phyloP scores from a whole-genome alignment of 2,797 vertebrate species.

The Sebastolobus alascanus region DNA sequence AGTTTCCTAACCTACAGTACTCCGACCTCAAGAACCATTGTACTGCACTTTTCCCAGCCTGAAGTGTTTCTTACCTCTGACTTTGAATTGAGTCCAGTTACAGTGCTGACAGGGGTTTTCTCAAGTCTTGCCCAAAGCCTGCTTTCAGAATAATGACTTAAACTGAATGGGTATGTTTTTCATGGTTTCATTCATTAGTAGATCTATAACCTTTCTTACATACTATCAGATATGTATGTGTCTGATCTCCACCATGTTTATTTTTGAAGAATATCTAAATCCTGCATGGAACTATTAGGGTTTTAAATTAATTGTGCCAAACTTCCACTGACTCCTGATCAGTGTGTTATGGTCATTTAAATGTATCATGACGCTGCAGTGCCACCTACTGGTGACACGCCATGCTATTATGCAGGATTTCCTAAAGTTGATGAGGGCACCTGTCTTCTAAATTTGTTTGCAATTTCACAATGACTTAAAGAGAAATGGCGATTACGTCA shows the following conservation, averaged over 20 bases:
- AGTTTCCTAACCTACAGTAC: neutral
- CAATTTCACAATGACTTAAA: too few species aligned
- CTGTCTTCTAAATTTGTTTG: neutral
- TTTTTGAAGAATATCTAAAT: neutral
- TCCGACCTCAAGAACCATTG: neutral
- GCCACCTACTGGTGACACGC: constrained; percentile 33
- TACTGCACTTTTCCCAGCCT: neutral
- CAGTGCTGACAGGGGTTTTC: neutral
- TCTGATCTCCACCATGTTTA: neutral
- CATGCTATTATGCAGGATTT: neutral
- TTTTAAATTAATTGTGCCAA: neutral
- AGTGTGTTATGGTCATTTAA: neutral
- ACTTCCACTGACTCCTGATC: neutral
- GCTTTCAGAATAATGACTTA: neutral
- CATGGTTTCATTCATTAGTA: neutral
- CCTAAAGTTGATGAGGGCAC: neutral
- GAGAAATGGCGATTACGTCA: accelerated
- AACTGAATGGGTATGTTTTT: neutral
- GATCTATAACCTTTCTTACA: neutral
- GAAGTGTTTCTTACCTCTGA: neutral
- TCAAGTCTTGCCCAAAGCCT: neutral
- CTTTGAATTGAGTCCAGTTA: neutral
- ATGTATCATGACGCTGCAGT: neutral
- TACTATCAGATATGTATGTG: too few species aligned
- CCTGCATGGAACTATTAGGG: neutral